A percentile compares a stretch with the other conserved stretches of the same genome.
Evolutionary conservation across 2,888 invertebrate genomes (phyloP).

Genomic region (Mechanitis mazaeus): DNA sequence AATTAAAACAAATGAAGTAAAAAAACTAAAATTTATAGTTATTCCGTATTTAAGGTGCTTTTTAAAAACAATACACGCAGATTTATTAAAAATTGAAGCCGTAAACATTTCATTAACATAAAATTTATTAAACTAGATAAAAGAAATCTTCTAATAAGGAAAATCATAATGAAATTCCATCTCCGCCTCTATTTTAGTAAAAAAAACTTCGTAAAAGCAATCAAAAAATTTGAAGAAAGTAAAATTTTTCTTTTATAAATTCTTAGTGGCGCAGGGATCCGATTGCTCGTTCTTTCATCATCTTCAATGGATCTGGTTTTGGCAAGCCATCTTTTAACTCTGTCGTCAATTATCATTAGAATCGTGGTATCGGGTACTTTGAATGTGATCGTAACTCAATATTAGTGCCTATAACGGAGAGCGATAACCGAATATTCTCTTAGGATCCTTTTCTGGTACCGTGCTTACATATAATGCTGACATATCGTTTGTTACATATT

Average conservation of each 20-base stretch:
- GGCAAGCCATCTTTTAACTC: constrained; percentile 65
- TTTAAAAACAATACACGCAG: no score
- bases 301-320: constrained; percentile 55
- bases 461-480: not conserved
- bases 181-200: constrained; percentile 29
- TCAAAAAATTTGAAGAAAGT: constrained; percentile 37
- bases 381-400: constrained; percentile 60
- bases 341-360: constrained; percentile 70
- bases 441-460: constrained; percentile 33
- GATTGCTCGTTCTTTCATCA: constrained; percentile 32
- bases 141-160: constrained; percentile 25
- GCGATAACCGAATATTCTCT: constrained; percentile 58
- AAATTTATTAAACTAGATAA: constrained; percentile 22
- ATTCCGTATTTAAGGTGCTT: no score
- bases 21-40: no score
- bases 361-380: constrained; percentile 47
- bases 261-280: constrained; percentile 31
- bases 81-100: no score
- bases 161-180: constrained; percentile 30
- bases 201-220: constrained; percentile 41
- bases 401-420: constrained; percentile 72
- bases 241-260: constrained; percentile 40
- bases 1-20: no score
- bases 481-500: not conserved
- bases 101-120: not conserved